These are phyloP conservation scores for Agrilus cyanescens DNA, from an alignment of 2,888 invertebrate species.

Conservation along the genomic window DNA sequence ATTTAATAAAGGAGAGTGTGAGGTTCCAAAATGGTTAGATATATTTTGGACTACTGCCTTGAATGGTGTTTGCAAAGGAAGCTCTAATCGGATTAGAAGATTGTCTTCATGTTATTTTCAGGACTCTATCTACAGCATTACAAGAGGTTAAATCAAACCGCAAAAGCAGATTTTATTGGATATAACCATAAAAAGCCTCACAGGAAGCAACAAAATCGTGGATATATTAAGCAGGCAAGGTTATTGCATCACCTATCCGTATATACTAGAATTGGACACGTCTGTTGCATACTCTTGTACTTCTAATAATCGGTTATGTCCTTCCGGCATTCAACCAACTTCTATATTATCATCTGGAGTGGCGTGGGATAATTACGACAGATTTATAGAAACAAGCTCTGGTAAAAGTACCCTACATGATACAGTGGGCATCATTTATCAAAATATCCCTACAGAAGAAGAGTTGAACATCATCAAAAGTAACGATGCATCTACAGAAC, in stretches of 20 bases:
- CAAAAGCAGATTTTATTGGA: slow-evolving; percentile 16
- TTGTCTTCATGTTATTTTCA: slow-evolving; percentile 14
- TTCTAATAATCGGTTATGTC: slow-evolving; percentile 13
- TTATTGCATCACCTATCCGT: slow-evolving; percentile 12
- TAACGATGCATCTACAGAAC: slow-evolving; percentile 4
- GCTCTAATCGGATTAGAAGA: slow-evolving; percentile 11
- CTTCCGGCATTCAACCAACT: slow-evolving; percentile 15
- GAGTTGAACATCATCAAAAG: slow-evolving; percentile 12
- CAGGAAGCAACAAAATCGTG: slow-evolving; percentile 16
- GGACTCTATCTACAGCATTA: slow-evolving; percentile 15
- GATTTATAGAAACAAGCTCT: slow-evolving; percentile 16
- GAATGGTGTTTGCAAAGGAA: slow-evolving; percentile 11
- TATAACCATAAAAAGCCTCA: slow-evolving; percentile 16
- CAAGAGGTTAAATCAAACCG: slow-evolving; percentile 14
- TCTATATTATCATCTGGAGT: slow-evolving; percentile 16
- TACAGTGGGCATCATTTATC: slow-evolving; percentile 26
- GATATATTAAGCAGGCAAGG: slow-evolving; percentile 15
- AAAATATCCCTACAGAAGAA: slow-evolving; percentile 18
- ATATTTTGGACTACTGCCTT: slow-evolving; percentile 18
- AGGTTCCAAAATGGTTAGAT: slow-evolving; percentile 16
- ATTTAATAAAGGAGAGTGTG: slow-evolving; percentile 17
- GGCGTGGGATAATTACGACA: slow-evolving; percentile 20
- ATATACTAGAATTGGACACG: slow-evolving; percentile 15
- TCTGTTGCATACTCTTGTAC: slow-evolving; percentile 15
- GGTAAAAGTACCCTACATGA: slow-evolving; percentile 19